Percentiles rank a stretch among this genome's conserved stretches.
These are phyloP conservation scores for Drosophila atroscutellata DNA, from an alignment of 2,888 invertebrate species.

Conservation along the genomic window DNA sequence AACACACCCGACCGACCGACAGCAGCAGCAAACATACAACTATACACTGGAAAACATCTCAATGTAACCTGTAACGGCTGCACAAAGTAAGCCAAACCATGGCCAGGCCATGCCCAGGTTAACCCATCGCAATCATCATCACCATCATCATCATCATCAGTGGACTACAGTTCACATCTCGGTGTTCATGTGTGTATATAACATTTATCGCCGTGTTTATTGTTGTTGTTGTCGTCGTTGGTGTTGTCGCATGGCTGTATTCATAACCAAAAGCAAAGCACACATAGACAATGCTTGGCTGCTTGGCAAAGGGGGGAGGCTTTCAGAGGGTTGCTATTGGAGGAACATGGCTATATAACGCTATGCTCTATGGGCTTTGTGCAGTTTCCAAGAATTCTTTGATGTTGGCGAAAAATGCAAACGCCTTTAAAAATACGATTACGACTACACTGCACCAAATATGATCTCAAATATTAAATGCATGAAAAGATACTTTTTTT, in stretches of 20 bases:
- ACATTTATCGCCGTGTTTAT: conserved; percentile 68
- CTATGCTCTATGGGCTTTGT: conserved; percentile 17
- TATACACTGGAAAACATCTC: conserved; percentile 22
- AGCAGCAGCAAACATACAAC: conserved; percentile 13
- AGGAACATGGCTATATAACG: background rate
- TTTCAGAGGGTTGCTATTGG: background rate
- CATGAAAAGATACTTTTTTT: background rate
- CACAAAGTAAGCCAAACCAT: conserved; percentile 51
- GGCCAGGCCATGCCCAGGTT: conserved; percentile 41
- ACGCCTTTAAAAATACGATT: conserved; percentile 33
- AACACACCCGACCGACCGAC: conserved; percentile 64
- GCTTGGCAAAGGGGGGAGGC: background rate
- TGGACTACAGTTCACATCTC: conserved; percentile 29
- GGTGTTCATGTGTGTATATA: conserved; percentile 54
- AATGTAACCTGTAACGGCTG: conserved; percentile 46
- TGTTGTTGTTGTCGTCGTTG: conserved; percentile 16
- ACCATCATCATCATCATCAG: conserved; percentile 18
- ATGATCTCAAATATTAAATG: background rate
- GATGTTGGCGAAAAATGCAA: conserved; percentile 70
- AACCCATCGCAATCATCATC: conserved; percentile 5
- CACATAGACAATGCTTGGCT: conserved; percentile 32
- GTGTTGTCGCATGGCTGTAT: conserved; percentile 59
- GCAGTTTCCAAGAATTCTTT: conserved; percentile 72
- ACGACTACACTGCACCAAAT: conserved; percentile 26
- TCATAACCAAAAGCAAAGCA: conserved; percentile 78